These are phyloP conservation scores for Corythornis cristatus DNA, from an alignment of 2,113 vertebrate genomes.

Conservation along the genomic window DNA sequence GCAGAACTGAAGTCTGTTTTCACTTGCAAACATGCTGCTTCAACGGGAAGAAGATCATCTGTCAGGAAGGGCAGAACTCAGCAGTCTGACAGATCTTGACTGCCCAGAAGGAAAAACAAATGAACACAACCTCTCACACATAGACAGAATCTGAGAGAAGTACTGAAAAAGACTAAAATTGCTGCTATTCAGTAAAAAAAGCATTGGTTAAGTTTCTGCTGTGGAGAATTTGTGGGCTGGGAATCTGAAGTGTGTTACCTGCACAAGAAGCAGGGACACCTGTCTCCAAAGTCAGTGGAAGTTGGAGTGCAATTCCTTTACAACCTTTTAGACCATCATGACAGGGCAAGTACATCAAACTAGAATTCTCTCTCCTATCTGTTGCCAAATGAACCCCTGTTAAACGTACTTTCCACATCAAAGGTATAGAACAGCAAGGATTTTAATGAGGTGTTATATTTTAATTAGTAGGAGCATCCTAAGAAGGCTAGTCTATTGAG, in stretches of 20 bases:
- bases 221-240: background rate
- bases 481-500: background rate
- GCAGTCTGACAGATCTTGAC: background rate
- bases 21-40: background rate
- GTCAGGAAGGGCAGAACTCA: background rate
- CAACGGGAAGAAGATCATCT: background rate
- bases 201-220: background rate
- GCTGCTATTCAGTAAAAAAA: background rate
- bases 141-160: background rate
- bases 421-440: background rate
- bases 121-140: background rate
- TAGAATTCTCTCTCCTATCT: background rate
- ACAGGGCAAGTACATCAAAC: background rate
- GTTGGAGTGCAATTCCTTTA: background rate
- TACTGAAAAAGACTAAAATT: background rate
- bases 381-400: background rate
- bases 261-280: background rate
- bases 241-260: background rate
- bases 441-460: background rate
- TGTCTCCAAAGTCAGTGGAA: background rate
- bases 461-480: background rate
- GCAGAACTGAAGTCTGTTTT: background rate
- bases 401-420: background rate
- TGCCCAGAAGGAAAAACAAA: constrained; percentile 4
- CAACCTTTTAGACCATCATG: background rate